Percentiles rank a stretch among this genome's conserved stretches.
These are phyloP conservation scores for Cichladusa arquata DNA, from an alignment of 2,113 vertebrate species.

Conservation along the genomic window DNA sequence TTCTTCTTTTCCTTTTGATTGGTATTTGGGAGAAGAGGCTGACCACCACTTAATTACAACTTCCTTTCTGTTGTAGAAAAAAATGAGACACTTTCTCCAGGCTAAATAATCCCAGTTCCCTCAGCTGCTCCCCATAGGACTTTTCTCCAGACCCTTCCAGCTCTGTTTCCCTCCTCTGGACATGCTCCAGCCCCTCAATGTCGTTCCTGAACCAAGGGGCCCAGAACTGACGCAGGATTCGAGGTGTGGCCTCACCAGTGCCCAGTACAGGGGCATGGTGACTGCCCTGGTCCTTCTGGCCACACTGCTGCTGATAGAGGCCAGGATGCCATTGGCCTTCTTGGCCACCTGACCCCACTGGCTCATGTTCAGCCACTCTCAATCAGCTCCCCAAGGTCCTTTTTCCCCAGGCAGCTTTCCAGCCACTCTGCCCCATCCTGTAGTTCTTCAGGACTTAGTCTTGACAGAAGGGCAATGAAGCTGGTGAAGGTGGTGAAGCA, in stretches of 20 bases:
- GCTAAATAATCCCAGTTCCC: neutral
- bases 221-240: accelerated
- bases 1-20: neutral
- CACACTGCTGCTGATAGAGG: accelerated
- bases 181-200: accelerated
- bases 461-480: neutral
- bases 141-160: neutral
- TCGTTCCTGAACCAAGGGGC: neutral
- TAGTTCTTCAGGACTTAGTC: too few relatives aligned
- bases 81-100: neutral
- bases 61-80: neutral
- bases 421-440: neutral
- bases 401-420: neutral
- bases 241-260: accelerated
- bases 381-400: neutral
- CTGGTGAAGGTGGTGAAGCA: neutral
- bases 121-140: accelerated
- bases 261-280: accelerated
- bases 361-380: neutral
- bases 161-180: accelerated
- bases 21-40: neutral
- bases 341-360: neutral
- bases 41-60: neutral
- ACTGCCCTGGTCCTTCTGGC: neutral
- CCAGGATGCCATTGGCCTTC: neutral